Base-by-base conservation (phyloP, 1,140 invertebrate species). In the Zaprionus kolodkinae region DNA sequence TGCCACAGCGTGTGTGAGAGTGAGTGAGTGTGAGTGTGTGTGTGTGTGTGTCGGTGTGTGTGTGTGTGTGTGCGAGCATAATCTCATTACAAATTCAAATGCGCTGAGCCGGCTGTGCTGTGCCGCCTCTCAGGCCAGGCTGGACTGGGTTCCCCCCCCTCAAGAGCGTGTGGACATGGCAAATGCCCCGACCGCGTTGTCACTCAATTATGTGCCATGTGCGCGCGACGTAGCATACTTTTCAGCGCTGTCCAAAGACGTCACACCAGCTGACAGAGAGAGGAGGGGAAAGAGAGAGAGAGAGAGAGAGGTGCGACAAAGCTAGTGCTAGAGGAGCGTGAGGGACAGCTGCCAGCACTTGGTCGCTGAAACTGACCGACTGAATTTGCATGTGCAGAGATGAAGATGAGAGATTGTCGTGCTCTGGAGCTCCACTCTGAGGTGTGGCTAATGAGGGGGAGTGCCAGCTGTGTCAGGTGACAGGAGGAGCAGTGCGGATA, bases 61-160 rank as follows among this genome's bases (percentile, higher is more conserved):
- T 45, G 30, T 63, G 59, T 25, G 68, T 45, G 13, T 63, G 50
- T 45, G 52, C 69, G 76, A 69, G 78, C 82, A 79, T 87, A 86
- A 88, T 87, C 84, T 87, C 83, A 87, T 87, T 87, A 87, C 83
- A 87, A 83, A 87, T 87, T 87, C 83, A 87, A 87, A 87, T 87
- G 76, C 72, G 67, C 67, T 68, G 66, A 70, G 76, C 64, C 81
- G 69, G 70, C 77, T 85, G 72, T 50, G 70, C 77, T 85, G 72
- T 50, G 52, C 54, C 38, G 48, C 61, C 40, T 17, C 30, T 40
- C 62, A 15, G 40, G n/a, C 0, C n/a, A 15, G 40, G n/a, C 40
- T 3, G 15, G 40, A 15, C 40, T n/a, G 15, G 40, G 40, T n/a
- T 17, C 61, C 21, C 13, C 13, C 15, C 64, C 27, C 33, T 45